Conservation (phyloP, 2,888 invertebrate species). For the Rhagophthalmus giganteus region DNA sequence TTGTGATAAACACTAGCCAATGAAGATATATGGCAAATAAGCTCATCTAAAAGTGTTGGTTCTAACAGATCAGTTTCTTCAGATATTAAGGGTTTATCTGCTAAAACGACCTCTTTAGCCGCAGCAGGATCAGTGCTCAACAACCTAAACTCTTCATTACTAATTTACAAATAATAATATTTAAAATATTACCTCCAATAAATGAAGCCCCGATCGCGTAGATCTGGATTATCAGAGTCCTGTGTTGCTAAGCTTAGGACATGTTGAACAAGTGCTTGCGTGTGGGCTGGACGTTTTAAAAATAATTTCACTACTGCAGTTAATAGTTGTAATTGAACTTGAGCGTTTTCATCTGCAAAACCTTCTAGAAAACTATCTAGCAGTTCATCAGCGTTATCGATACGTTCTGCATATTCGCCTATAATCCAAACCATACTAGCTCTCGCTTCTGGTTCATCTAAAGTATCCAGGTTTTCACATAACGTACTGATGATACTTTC, state of each 20-base stretch:
- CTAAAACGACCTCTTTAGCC: conserved; percentile 97
- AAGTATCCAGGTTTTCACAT: conserved; percentile 97
- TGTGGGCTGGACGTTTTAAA: conserved; percentile 96
- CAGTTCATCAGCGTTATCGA: conserved; percentile 98
- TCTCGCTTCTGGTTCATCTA: conserved; percentile 98
- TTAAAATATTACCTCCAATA: conserved; percentile 78
- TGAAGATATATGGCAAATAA: conserved; percentile 98
- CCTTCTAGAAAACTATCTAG: conserved; percentile 96
- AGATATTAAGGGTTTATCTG: conserved; percentile 98
- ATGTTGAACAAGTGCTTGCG: conserved; percentile 97
- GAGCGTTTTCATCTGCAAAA: conserved; percentile 53
- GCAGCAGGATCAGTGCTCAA: conserved; percentile 98
- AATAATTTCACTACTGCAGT: conserved; percentile 99
- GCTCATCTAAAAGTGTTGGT: conserved; percentile 94
- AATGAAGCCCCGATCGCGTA: conserved; percentile 97
- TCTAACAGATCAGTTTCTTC: conserved; percentile 98
- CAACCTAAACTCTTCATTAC: conserved; percentile 58
- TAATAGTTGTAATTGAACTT: conserved; percentile 84
- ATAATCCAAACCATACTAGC: conserved; percentile 97
- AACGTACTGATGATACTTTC: conserved; percentile 99
- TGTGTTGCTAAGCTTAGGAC: conserved; percentile 86
- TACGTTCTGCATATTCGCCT: conserved; percentile 98
- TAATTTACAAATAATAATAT: not conserved
- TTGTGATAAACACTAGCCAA: conserved; percentile 98
- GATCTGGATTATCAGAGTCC: conserved; percentile 97